Evolutionary conservation across 2,113 vertebrate species (phyloP).

Genomic region (Philantomba maxwellii): DNA sequence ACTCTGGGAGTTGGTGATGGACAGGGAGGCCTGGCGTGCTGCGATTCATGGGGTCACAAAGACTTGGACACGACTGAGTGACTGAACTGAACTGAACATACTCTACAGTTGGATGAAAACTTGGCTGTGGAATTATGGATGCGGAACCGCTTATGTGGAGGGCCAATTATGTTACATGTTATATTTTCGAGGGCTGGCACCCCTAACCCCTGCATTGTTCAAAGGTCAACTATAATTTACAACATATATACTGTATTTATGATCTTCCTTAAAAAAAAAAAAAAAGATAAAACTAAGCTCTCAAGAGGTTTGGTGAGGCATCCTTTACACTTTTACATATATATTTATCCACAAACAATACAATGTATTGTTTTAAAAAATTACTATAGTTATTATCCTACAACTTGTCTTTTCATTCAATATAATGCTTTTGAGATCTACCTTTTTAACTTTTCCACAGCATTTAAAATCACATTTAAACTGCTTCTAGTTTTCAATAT

Average conservation of each 20-base stretch:
- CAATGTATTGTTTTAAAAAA: not conserved
- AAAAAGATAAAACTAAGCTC: constrained; percentile 10
- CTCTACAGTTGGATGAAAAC: not conserved
- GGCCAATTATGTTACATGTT: not conserved
- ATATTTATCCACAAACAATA: not conserved
- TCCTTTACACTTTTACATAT: not conserved
- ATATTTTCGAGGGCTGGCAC: not conserved
- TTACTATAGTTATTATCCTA: not conserved
- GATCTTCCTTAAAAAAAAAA: not conserved
- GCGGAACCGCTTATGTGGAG: not conserved
- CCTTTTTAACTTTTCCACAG: not conserved
- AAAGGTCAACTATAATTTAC: not conserved
- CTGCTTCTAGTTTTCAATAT: not conserved
- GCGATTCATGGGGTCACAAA: no score
- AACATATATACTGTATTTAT: not conserved
- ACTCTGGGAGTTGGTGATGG: no score
- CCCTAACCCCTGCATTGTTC: not conserved
- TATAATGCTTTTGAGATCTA: not conserved
- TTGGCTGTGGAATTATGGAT: not conserved
- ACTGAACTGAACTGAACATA: not conserved
- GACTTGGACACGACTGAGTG: no score
- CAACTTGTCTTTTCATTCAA: not conserved
- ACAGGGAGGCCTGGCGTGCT: no score
- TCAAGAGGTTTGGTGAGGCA: not conserved
- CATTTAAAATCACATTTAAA: not conserved